Conservation (phyloP, 2,797 vertebrate genomes). For the Peromyscus melanophrys region DNA sequence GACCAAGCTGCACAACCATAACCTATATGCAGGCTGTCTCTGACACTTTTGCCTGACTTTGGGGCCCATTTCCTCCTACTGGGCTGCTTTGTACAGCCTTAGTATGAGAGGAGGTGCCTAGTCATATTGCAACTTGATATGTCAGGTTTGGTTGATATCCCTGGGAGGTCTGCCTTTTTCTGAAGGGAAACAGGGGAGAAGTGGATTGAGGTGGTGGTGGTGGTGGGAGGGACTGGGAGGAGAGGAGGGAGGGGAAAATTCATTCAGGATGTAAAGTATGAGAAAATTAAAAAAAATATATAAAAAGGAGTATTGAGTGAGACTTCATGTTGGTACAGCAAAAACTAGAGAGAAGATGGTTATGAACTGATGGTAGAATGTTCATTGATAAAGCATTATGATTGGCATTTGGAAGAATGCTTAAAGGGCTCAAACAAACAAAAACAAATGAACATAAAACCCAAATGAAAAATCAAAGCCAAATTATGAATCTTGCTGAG, state of each 20-base stretch:
- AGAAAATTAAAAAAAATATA: neutral
- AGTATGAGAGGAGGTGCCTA: neutral
- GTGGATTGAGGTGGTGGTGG: neutral
- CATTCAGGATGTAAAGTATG: neutral
- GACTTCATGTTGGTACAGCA: neutral
- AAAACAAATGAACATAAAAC: neutral
- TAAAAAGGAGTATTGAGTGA: neutral
- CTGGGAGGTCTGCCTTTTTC: neutral
- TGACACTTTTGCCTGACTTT: neutral
- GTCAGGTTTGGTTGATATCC: neutral
- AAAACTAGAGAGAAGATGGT: neutral
- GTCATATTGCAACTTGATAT: neutral
- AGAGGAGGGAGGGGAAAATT: neutral
- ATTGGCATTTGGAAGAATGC: conserved; percentile 15
- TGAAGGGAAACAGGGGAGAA: neutral
- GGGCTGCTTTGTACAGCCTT: neutral
- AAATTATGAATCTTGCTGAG: neutral
- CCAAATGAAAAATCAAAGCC: neutral
- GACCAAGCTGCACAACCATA: neutral
- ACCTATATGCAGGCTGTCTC: neutral
- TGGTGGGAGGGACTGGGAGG: neutral
- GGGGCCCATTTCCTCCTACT: neutral
- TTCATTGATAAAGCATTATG: neutral
- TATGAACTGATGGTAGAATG: neutral
- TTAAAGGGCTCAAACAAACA: neutral